Percentiles rank a stretch among this genome's conserved stretches.
Evolutionary conservation across 1,140 invertebrate species (phyloP).

Genomic region (Drosophila nasuta): DNA sequence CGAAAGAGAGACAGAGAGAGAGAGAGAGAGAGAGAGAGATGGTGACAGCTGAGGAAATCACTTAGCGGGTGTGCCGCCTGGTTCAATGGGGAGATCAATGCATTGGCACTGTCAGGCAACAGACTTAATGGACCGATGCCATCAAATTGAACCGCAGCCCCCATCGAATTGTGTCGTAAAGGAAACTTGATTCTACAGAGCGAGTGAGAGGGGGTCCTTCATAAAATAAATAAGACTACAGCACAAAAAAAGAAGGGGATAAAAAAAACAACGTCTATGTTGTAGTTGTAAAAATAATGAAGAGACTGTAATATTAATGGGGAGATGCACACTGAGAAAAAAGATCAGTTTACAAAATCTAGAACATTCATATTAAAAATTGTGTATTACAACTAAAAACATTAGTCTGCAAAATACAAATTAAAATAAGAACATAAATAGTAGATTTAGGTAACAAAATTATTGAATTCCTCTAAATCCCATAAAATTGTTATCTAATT

Average conservation of each 20-base stretch:
- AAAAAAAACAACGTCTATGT: constrained; percentile 10
- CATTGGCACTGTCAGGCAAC: constrained; percentile 13
- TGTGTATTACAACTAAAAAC: too few species aligned
- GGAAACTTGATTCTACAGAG: background rate
- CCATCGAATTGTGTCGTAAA: constrained; percentile 8
- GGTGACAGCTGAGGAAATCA: constrained; percentile 51
- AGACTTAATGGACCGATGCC: constrained; percentile 23
- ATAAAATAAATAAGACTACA: constrained; percentile 21
- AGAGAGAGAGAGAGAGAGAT: background rate
- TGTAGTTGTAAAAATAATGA: constrained; percentile 59
- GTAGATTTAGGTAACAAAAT: too few species aligned
- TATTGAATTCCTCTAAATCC: too few species aligned
- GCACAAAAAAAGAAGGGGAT: background rate
- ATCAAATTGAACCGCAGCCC: constrained; percentile 5
- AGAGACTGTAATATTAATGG: constrained; percentile 18
- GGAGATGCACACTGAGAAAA: background rate
- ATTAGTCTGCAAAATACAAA: too few species aligned
- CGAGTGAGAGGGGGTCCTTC: constrained; percentile 11
- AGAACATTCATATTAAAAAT: too few species aligned
- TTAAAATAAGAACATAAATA: too few species aligned
- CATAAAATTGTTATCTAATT: too few species aligned
- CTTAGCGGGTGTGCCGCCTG: constrained; percentile 58
- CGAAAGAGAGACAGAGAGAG: too few species aligned
- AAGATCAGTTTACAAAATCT: too few species aligned
- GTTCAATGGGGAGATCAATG: constrained; percentile 41